Evolutionary conservation across 2,113 vertebrate genomes (phyloP), one percentile per base, ranked within the genome.

Genomic region (Gallinago media): DNA sequence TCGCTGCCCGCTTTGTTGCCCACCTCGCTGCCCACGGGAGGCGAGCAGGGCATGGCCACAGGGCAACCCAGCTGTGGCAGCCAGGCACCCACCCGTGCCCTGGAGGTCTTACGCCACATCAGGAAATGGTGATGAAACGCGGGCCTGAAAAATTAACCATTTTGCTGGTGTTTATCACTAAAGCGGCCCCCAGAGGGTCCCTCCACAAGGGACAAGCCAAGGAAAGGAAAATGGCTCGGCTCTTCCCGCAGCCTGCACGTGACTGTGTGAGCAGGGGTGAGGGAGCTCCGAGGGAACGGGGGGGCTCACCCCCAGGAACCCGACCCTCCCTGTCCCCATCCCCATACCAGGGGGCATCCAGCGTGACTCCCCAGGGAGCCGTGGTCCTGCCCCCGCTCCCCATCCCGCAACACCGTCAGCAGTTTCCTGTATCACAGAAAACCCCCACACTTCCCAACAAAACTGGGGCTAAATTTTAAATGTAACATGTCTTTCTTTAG

Each of bases 1-100:
- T 32, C 6, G 8, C n/a, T 29, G 54, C 50, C 59, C 26, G 2
- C 36, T 32, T 8, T 9, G 6, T 47, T 38, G 63, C 38, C 27
- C 5, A 0, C 19, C 26, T 32, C 6, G 8, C n/a, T 17, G 1
- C 55, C 55, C 55, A 1, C 0, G 4, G 36, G 22, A 50, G 36
- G 23, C 3, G 6, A 72, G 59, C 26, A 4, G 38, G 63, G 12
- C 15, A 70, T 0, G 10, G 46, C 40, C n/a, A 20, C 0, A 2
- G 49, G n/a, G 20, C 26, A 32, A 5, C 38, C n/a, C 68, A 20
- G 46, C 79, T 12, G 25, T 0, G 2, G 36, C 72, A 72, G 63
- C 5, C 9, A 59, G 58, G 79, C 74, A n/a, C 55, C 0, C 19
- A 31, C 62, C 34, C 6, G 3, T 1, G 7, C 61, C 1, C 1